Base-by-base conservation (phyloP, 2,888 invertebrate genomes). In the Lithophane semibrunnea region DNA sequence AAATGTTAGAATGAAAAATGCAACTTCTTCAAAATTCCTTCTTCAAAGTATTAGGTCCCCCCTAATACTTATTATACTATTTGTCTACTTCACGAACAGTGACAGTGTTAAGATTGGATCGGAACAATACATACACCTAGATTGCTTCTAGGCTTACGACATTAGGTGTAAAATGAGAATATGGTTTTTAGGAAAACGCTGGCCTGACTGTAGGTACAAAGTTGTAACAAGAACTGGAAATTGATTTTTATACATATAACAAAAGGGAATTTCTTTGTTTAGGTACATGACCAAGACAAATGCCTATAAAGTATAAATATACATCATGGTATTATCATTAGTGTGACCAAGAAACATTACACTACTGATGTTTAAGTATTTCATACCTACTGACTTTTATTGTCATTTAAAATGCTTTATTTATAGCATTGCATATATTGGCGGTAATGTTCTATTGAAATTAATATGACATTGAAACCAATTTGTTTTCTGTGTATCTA, bases 391-490 rank as follows among this genome's bases (percentile, higher is more conserved):
- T 42, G 65, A 84, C 66, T 84, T 66, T 66, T 73, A 72, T 68
- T 72, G 73, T 80, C 80, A 70, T 84, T 61, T 72, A 69, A 73
- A 71, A 79, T 67, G 49, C n/a, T 75, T 56, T 65, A 77, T 82
- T 82, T 82, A 82, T 63, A 71, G 56, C 61, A 70, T 58, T 71
- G 84, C 68, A 79, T 76, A 10, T 84, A 74, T 74, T 72, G 44
- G 16, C 13, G n/a, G 37, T 72, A 65, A 75, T 78, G 69, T 71
- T 65, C 65, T 80, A 77, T 75, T 52, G 44, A 77, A 77, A 88
- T 88, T 67, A 70, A 86, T 79, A 78, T 88, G 88, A 80, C 89
- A 88, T 86, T 88, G 88, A 79, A 85, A 81, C 69, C 63, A 82
- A 85, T 85, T 88, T 77, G 29, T 75, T 71, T 80, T 60, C n/a